A percentile compares a stretch with the other conserved stretches of the same genome.
These are phyloP conservation scores for Halcyon senegalensis DNA, from an alignment of 2,113 vertebrate species.

Conservation along the genomic window DNA sequence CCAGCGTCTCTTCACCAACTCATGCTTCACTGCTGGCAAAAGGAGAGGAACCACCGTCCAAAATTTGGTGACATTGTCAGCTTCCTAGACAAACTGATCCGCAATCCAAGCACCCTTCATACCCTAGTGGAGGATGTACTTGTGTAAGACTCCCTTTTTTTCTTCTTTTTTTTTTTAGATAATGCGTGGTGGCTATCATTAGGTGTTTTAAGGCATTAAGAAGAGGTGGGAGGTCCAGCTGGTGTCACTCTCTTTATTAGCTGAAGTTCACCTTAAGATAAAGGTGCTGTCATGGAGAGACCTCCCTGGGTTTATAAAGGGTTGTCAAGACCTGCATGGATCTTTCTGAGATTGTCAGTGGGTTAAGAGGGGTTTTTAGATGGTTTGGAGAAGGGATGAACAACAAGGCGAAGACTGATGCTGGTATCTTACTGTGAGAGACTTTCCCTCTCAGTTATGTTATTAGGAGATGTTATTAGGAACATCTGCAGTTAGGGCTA, in stretches of 20 bases:
- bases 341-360: not conserved
- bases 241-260: too few species aligned
- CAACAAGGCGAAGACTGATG: not conserved
- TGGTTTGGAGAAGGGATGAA: not conserved
- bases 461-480: not conserved
- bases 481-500: not conserved
- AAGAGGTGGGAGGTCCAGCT: not conserved
- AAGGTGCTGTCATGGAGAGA: not conserved
- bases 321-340: not conserved
- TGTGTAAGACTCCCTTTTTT: conserved; percentile 78
- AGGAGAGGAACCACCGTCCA: conserved; percentile 93
- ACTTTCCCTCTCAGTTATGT: too few species aligned
- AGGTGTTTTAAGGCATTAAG: not conserved
- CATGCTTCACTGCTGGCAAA: conserved; percentile 98
- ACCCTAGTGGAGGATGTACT: conserved; percentile 91
- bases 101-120: conserved; percentile 92
- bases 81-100: conserved; percentile 96
- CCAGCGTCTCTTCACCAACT: conserved; percentile 92
- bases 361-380: too few species aligned
- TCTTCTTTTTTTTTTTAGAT: not conserved
- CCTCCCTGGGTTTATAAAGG: not conserved
- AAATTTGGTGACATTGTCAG: conserved; percentile 92
- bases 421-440: not conserved
- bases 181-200: not conserved
- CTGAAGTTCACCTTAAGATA: not conserved